Evolutionary conservation across 1,140 invertebrate genomes (phyloP).

Genomic region (Zaprionus nigranus): DNA sequence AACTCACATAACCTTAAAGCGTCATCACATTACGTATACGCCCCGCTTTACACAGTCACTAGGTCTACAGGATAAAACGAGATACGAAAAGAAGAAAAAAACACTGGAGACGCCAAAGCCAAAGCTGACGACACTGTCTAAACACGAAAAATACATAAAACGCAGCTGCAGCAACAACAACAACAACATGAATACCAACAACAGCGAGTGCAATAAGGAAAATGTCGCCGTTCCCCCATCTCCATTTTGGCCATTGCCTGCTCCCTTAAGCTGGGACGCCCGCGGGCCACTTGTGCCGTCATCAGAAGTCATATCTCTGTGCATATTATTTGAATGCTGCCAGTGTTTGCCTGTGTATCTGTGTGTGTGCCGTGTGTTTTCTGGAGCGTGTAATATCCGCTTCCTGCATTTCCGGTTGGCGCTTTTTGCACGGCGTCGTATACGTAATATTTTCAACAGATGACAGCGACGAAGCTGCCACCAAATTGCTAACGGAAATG

Average conservation of each 20-base stretch:
- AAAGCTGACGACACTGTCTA: slow-evolving; percentile 54
- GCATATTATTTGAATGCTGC: slow-evolving; percentile 63
- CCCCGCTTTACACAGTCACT: too few relatives aligned
- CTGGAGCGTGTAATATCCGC: slow-evolving; percentile 82
- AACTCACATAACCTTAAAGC: too few relatives aligned
- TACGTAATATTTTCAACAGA: slow-evolving; percentile 59
- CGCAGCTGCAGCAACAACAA: slow-evolving; percentile 23
- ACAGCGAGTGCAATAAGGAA: slow-evolving; percentile 42
- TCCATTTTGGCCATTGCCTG: background rate
- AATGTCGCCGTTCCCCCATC: slow-evolving; percentile 25
- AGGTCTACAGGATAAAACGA: background rate
- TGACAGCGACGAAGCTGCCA: slow-evolving; percentile 51
- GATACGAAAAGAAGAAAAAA: background rate
- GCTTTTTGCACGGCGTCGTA: slow-evolving; percentile 51
- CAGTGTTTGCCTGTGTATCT: slow-evolving; percentile 1
- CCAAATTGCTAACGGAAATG: slow-evolving; percentile 80
- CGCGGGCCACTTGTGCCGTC: slow-evolving; percentile 36
- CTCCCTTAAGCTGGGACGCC: background rate
- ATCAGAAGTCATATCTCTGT: slow-evolving; percentile 77
- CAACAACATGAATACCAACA: background rate
- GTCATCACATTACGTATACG: background rate
- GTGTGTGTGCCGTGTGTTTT: slow-evolving; percentile 55
- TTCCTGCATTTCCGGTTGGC: slow-evolving; percentile 80
- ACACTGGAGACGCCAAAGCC: slow-evolving; percentile 3
- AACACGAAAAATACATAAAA: slow-evolving; percentile 74